These are phyloP conservation scores for Gephyroberyx darwinii DNA, from an alignment of 2,797 vertebrate species.

Conservation along the genomic window DNA sequence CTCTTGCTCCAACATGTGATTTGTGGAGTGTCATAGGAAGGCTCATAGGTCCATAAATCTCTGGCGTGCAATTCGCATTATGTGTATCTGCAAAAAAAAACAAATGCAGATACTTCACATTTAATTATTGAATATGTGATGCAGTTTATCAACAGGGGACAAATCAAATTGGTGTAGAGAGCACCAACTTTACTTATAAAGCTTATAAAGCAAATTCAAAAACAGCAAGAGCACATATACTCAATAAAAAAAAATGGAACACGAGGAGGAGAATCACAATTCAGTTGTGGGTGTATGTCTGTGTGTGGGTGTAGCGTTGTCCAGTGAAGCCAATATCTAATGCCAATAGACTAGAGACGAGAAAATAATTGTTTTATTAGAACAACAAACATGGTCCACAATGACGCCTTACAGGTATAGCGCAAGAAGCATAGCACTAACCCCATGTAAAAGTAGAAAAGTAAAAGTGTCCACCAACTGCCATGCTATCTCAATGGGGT, in stretches of 20 bases:
- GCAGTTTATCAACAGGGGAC: background rate
- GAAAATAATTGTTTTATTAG: too few species aligned
- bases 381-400: too few species aligned
- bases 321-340: too few species aligned
- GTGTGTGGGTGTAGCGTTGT: too few species aligned
- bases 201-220: background rate
- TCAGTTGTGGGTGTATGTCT: too few species aligned
- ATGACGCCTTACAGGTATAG: too few species aligned
- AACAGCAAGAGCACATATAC: too few species aligned
- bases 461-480: background rate
- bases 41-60: slow-evolving; percentile 1
- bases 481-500: background rate
- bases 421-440: background rate
- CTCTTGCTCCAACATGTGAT: background rate
- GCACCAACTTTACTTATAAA: background rate
- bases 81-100: too few species aligned
- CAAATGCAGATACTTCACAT: too few species aligned
- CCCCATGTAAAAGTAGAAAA: too few species aligned
- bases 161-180: background rate
- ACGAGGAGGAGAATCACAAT: background rate
- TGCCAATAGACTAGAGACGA: too few species aligned
- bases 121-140: background rate
- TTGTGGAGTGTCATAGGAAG: background rate
- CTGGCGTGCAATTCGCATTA: background rate
- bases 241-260: background rate